Conservation (phyloP, 2,797 vertebrate species). For the Cossypha caffra region DNA sequence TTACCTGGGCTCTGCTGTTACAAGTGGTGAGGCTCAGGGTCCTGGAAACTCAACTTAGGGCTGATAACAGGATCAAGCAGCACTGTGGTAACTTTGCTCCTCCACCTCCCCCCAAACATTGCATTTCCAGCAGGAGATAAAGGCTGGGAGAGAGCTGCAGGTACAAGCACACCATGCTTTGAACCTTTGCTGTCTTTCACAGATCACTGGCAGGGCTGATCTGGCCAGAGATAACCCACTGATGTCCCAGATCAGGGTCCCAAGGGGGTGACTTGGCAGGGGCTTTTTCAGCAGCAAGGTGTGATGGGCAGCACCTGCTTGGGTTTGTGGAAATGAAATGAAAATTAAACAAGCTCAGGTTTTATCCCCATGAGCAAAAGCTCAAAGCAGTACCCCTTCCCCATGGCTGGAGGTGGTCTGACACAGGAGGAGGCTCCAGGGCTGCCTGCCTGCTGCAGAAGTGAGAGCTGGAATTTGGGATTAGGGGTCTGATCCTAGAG, state of each 20-base stretch:
- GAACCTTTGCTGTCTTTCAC: background rate
- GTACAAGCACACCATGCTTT: fast-evolving
- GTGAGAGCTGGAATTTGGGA: background rate
- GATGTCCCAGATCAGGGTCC: fast-evolving
- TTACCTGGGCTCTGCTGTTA: background rate
- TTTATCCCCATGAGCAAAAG: background rate
- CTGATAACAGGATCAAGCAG: background rate
- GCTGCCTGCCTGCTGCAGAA: background rate
- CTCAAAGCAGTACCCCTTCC: background rate
- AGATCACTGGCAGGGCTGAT: background rate
- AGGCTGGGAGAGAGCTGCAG: background rate
- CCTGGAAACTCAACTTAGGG: background rate
- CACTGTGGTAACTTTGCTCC: background rate
- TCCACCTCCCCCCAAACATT: fast-evolving
- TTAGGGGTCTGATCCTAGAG: background rate
- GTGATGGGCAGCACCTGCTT: background rate
- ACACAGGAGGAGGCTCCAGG: background rate
- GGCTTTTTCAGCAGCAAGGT: background rate
- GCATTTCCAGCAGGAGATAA: background rate
- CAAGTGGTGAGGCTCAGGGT: background rate
- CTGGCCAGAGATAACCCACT: background rate
- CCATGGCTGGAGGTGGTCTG: background rate
- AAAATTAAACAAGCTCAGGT: background rate
- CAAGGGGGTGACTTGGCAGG: no score
- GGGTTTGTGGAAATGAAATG: no score